Percentiles rank a stretch among this genome's conserved stretches.
phyloP scores from a whole-genome alignment of 2,888 invertebrate genomes.

The Cetonia aurata region DNA sequence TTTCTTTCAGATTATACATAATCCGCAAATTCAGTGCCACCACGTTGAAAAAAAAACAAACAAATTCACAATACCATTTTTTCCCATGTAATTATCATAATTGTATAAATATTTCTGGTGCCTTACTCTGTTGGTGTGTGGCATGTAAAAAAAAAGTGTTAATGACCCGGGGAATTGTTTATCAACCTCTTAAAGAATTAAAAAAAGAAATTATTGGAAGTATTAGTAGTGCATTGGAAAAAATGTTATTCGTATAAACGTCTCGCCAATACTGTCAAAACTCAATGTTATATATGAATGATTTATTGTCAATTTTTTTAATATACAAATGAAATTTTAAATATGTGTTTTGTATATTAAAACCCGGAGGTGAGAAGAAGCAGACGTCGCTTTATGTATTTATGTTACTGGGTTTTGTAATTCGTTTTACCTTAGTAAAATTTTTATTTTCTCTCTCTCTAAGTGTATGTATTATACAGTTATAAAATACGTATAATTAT shows the following conservation, averaged over 20 bases:
- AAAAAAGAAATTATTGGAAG: slow-evolving; percentile 46
- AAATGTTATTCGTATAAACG: slow-evolving; percentile 64
- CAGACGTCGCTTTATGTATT: slow-evolving; percentile 3
- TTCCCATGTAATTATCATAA: slow-evolving; percentile 63
- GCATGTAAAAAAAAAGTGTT: slow-evolving; percentile 57
- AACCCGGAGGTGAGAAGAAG: slow-evolving; percentile 33
- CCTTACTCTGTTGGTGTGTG: slow-evolving; percentile 66
- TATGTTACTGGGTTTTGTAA: slow-evolving; percentile 30
- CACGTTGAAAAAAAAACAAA: slow-evolving; percentile 55
- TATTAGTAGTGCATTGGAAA: slow-evolving; percentile 61
- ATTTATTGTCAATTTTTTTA: slow-evolving; percentile 68
- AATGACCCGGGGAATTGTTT: slow-evolving; percentile 60
- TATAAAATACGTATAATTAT: slow-evolving; percentile 26
- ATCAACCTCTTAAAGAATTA: slow-evolving; percentile 47
- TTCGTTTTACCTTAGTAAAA: slow-evolving; percentile 35
- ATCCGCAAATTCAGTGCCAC: slow-evolving; percentile 62
- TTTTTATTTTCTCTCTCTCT: slow-evolving; percentile 30
- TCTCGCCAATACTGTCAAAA: slow-evolving; percentile 64
- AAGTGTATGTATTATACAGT: slow-evolving; percentile 29
- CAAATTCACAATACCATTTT: slow-evolving; percentile 63
- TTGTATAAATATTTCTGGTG: slow-evolving; percentile 66
- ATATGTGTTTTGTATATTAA: slow-evolving; percentile 46
- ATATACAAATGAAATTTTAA: slow-evolving; percentile 65
- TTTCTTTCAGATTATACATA: slow-evolving; percentile 45
- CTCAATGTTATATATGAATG: slow-evolving; percentile 65